Evolutionary conservation across 2,113 vertebrate genomes (phyloP).

Genomic region (Zosterops hypoxanthus): DNA sequence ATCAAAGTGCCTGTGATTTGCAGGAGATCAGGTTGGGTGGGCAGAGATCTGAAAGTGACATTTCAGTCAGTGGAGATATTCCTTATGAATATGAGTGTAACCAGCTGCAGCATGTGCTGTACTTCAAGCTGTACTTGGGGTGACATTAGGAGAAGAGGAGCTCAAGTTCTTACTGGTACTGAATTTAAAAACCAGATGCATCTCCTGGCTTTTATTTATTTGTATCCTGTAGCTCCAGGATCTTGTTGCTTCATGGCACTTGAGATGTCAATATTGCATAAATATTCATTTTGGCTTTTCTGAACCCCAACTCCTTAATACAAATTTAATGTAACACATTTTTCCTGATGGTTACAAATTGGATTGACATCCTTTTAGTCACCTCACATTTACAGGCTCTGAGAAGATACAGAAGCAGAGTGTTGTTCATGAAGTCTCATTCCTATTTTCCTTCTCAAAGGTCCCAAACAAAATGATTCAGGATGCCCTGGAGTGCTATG

Average conservation of each 20-base stretch:
- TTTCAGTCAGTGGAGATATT: neutral
- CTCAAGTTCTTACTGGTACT: neutral
- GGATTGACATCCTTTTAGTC: neutral
- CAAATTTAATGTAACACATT: neutral
- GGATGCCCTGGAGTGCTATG: neutral
- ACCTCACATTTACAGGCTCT: neutral
- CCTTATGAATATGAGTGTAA: neutral
- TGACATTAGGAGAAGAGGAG: neutral
- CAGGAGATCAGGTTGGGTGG: neutral
- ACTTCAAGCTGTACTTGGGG: neutral
- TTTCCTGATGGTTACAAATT: neutral
- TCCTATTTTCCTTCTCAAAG: fast-evolving
- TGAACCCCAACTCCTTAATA: neutral
- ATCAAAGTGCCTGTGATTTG: fast-evolving
- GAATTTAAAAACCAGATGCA: conserved; percentile 11
- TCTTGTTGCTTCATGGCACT: fast-evolving
- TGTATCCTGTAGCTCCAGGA: neutral
- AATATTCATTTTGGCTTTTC: conserved; percentile 28
- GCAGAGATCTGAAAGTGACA: neutral
- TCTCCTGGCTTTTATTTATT: conserved; percentile 14
- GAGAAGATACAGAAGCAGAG: neutral
- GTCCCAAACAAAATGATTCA: neutral
- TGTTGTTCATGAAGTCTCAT: neutral
- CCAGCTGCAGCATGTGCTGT: neutral
- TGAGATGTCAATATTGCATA: neutral